Evolutionary conservation across 2,797 vertebrate genomes (phyloP).

Genomic region (Xiphorhynchus erythropygius): DNA sequence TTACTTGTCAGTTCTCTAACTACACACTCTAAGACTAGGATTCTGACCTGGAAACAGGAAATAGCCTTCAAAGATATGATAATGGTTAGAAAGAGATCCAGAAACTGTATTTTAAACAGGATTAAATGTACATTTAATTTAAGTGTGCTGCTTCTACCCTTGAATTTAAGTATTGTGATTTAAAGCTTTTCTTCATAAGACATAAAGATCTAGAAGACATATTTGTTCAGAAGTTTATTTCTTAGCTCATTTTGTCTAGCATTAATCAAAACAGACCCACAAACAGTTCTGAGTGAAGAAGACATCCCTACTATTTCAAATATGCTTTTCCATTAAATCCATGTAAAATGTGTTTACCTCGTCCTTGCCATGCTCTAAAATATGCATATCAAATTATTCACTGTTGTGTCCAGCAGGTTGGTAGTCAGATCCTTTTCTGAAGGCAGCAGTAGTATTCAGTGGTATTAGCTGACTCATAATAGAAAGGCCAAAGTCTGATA

Average conservation of each 20-base stretch:
- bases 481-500: not conserved
- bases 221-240: not conserved
- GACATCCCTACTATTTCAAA: not conserved
- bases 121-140: not conserved
- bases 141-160: not conserved
- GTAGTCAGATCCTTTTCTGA: not conserved
- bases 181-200: not conserved
- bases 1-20: not conserved
- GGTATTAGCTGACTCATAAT: not conserved
- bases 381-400: fast-evolving
- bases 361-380: not conserved
- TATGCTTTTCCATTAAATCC: not conserved
- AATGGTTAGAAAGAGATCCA: not conserved
- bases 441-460: not conserved
- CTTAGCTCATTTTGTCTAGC: not conserved
- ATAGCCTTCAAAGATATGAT: not conserved
- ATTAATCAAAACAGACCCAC: not conserved
- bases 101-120: not conserved
- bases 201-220: not conserved
- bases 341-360: not conserved
- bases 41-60: not conserved
- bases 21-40: not conserved
- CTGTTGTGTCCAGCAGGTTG: not conserved
- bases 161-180: not conserved
- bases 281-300: not conserved